Conservation (phyloP, 2,797 vertebrate genomes). For the Cuculus canorus region DNA sequence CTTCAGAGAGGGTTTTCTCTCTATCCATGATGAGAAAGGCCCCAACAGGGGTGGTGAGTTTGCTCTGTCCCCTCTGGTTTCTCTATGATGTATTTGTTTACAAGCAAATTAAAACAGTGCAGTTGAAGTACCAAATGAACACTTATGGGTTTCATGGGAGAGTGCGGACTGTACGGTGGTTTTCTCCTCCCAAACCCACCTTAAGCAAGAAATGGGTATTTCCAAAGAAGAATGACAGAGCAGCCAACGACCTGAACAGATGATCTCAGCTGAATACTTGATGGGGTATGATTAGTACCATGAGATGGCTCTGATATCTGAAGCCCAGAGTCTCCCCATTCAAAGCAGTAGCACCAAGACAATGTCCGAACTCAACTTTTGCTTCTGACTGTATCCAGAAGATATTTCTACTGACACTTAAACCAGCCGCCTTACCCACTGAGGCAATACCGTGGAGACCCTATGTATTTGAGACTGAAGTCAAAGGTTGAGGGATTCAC, state of each 20-base stretch:
- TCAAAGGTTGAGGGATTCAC: background rate
- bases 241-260: background rate
- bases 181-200: background rate
- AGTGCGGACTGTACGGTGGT: fast-evolving
- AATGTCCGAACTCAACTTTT: background rate
- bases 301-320: background rate
- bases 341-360: background rate
- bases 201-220: background rate
- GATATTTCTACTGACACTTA: background rate
- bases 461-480: background rate
- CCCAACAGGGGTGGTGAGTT: background rate
- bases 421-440: background rate
- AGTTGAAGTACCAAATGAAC: background rate
- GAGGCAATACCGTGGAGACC: background rate
- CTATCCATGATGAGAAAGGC: background rate
- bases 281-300: background rate
- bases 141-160: background rate
- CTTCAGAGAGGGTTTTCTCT: background rate
- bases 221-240: fast-evolving
- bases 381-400: background rate
- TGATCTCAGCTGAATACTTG: background rate
- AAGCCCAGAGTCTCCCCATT: background rate
- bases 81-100: background rate
- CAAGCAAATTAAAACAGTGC: background rate
- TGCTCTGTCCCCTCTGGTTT: background rate